phyloP scores from a whole-genome alignment of 53 echinoderm and acorn worm genomes.

The Henricia sp. region DNA sequence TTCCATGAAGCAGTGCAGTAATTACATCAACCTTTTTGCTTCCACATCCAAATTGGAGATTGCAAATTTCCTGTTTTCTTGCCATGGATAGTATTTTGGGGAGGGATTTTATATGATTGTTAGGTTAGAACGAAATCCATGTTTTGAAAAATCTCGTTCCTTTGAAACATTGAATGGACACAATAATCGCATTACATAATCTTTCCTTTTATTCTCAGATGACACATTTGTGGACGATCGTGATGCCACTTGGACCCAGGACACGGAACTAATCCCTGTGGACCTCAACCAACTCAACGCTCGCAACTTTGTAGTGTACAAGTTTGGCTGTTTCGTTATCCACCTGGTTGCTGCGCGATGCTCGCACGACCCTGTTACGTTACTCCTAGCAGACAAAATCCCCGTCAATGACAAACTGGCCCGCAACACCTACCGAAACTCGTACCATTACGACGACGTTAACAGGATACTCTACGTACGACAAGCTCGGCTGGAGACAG shows the following conservation, averaged over 20 bases:
- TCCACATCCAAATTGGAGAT: too few relatives aligned
- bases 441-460: constrained; percentile 89
- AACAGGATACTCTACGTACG: constrained; percentile 89
- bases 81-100: too few relatives aligned
- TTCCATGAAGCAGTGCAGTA: too few relatives aligned
- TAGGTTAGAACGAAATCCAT: too few relatives aligned
- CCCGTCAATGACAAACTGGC: constrained; percentile 78
- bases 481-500: constrained; percentile 74
- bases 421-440: constrained; percentile 91
- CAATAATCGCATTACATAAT: not conserved
- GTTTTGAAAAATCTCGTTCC: too few relatives aligned
- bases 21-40: too few relatives aligned
- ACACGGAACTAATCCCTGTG: constrained; percentile 79
- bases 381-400: constrained; percentile 92
- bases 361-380: constrained; percentile 79
- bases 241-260: constrained; percentile 80
- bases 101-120: too few relatives aligned
- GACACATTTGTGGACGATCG: constrained; percentile 85
- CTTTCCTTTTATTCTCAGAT: constrained; percentile 10
- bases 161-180: too few relatives aligned
- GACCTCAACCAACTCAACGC: constrained; percentile 88
- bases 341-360: constrained; percentile 79
- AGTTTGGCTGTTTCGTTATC: constrained; percentile 91
- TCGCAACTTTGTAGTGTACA: constrained; percentile 93
- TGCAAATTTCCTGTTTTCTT: too few relatives aligned